A percentile compares a stretch with the other conserved stretches of the same genome.
Evolutionary conservation across 2,888 invertebrate genomes (phyloP).

Genomic region (Steinernema carpocapsae): DNA sequence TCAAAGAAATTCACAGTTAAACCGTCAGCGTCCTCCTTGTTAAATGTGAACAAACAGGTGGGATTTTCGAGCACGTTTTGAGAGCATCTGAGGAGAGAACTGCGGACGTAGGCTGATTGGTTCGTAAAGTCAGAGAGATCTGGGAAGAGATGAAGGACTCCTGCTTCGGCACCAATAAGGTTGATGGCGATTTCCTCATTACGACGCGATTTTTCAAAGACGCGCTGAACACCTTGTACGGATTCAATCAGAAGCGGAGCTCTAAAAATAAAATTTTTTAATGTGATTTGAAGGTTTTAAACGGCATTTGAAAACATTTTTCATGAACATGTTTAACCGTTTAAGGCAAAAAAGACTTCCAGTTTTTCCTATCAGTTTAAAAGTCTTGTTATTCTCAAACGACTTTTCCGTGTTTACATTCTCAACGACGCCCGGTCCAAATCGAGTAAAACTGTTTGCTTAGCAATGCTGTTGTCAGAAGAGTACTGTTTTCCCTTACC

Average conservation of each 20-base stretch:
- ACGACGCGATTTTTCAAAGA: background rate
- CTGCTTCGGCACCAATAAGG: slow-evolving; percentile 38
- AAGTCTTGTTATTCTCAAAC: too few relatives aligned
- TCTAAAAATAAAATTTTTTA: background rate
- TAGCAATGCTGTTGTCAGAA: too few relatives aligned
- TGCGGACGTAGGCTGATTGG: slow-evolving; percentile 37
- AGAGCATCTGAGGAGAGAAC: slow-evolving; percentile 39
- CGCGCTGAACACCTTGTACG: background rate
- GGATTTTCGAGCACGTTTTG: slow-evolving; percentile 39
- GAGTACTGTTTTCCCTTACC: too few relatives aligned
- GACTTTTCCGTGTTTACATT: too few relatives aligned
- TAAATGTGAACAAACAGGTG: slow-evolving; percentile 49
- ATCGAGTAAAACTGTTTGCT: too few relatives aligned
- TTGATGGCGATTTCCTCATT: background rate
- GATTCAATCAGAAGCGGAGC: background rate
- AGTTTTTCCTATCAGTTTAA: too few relatives aligned
- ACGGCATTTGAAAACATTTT: background rate
- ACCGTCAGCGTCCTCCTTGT: slow-evolving; percentile 32
- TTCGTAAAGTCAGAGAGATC: background rate
- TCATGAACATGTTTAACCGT: too few relatives aligned
- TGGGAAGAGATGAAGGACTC: slow-evolving; percentile 43
- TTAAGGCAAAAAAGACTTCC: too few relatives aligned
- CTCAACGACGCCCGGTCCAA: too few relatives aligned
- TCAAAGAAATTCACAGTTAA: background rate
- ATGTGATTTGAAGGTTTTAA: background rate